phyloP scores from a whole-genome alignment of 2,888 invertebrate species.

The Antitype chi region DNA sequence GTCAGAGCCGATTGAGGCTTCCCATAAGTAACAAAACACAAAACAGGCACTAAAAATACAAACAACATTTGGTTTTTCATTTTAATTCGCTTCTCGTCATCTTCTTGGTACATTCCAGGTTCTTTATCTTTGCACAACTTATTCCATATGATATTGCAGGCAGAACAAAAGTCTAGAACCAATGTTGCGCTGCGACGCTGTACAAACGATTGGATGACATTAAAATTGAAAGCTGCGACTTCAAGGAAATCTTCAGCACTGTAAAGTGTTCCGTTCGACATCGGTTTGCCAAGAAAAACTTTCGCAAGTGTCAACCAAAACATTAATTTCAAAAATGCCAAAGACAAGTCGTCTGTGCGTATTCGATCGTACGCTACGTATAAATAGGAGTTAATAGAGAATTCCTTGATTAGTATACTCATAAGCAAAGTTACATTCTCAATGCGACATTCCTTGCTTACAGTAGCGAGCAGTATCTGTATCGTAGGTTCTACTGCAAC shows the following conservation, averaged over 20 bases:
- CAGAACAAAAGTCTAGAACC: constrained; percentile 81
- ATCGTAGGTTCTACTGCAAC: constrained; percentile 90
- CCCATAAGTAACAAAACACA: constrained; percentile 79
- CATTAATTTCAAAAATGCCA: constrained; percentile 87
- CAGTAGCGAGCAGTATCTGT: constrained; percentile 89
- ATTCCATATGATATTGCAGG: constrained; percentile 79
- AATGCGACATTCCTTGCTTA: constrained; percentile 88
- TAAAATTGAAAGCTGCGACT: constrained; percentile 78
- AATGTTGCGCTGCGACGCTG: constrained; percentile 76
- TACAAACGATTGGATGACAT: constrained; percentile 76
- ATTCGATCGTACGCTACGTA: constrained; percentile 82
- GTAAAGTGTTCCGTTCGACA: constrained; percentile 77
- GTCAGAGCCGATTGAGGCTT: constrained; percentile 69
- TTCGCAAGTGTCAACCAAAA: constrained; percentile 85
- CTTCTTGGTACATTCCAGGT: constrained; percentile 60
- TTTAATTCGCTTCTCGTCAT: constrained; percentile 73
- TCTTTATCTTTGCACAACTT: constrained; percentile 74
- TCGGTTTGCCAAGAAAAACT: constrained; percentile 78
- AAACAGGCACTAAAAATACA: constrained; percentile 92
- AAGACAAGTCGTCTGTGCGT: constrained; percentile 84
- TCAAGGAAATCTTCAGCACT: constrained; percentile 80
- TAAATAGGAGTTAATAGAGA: constrained; percentile 80
- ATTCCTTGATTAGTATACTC: constrained; percentile 76
- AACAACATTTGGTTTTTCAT: constrained; percentile 91
- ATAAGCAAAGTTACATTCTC: constrained; percentile 79